Evolutionary conservation across 2,888 invertebrate species (phyloP), one percentile per base, ranked within the genome.

Genomic region (Eupelmus urozonus): DNA sequence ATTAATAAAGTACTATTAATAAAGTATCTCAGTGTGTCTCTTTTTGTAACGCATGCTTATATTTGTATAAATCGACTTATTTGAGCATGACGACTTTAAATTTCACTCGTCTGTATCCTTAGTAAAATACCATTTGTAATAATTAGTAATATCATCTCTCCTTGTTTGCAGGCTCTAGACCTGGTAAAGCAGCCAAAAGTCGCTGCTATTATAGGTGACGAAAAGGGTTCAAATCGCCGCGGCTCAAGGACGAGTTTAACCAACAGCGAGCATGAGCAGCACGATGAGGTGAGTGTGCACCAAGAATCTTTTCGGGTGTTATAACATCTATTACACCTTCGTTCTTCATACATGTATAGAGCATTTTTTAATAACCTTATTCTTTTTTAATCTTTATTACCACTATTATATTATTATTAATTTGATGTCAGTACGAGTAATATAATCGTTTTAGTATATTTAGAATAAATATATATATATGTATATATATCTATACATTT

Each of bases 131-230:
- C 13, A 13, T 7, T 53, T 20, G 20, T 20, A 53, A 20, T 5
- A 7, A 63, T 40, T 16, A 59, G 4, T 20, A 53, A 49, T 40
- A 20, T 40, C 20, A 23, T 25, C 40, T 80, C 16, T 40, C 23
- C 53, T 76, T 81, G 65, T 77, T 79, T 70, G 63, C 86, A 96
- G 96, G 97, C 97, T 82, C 92, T 97, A 92, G 97, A 97, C 92
- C 94, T 97, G 88, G 96, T 97, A 88, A 97, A 97, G 91, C 96
- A 97, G 92, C 95, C 96, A 76, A 96, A 97, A 88, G 95, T 95
- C 85, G 93, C 93, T 82, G 94, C 94, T 89, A 92, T 95, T 83
- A 90, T 95, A 84, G 93, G 93, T 76, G 93, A 92, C 84, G 92
- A 90, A 75, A 93, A 91, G 85, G 93, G 94, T 78, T 93, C 93